Evolutionary conservation across 2,113 vertebrate genomes (phyloP), one percentile per base, ranked within the genome.

Genomic region (Pterocles gutturalis): DNA sequence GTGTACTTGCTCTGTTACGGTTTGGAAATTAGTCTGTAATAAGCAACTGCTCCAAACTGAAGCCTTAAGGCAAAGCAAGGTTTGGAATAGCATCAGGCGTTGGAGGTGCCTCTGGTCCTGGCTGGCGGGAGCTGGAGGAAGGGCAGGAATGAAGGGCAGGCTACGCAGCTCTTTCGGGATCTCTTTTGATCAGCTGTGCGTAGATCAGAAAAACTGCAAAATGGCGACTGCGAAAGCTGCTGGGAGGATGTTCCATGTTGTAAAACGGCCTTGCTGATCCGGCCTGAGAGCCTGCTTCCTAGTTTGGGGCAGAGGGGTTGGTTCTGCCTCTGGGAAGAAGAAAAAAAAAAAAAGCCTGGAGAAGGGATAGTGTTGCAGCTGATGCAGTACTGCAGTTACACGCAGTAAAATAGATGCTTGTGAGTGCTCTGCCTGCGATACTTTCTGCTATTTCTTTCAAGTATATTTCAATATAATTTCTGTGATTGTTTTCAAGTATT

Each of bases 131-230:
- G 62, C n/a, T 55, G 71, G 4, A 15, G 64, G 34, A 9, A 7
- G 55, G 31, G 41, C 62, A 22, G 87, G 4, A 7, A 2, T 7
- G 2, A 0, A 15, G 7, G 26, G 31, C 16, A 2, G 55, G 25
- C 19, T 9, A 20, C 0, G 12, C 1, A 0, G 29, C 53, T 29
- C 0, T 4, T 46, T 5, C 4, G 0, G 1, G 43, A 33, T 53
- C 16, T 13, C 36, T 41, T 76, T 21, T 2, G 2, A 2, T 15
- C 6, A 5, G 25, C 69, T n/a, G 24, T 9, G 31, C 2, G 0
- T 3, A 7, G 20, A 6, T 20, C 10, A 33, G 21, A 25, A 13
- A 2, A 48, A 20, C 20, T 3, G 8, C 45, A 1, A 5, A 26
- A 25, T 4, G 31, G n/a, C 6, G 7, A 6, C 20, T 29, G 54